Percentiles rank a stretch among this genome's conserved stretches.
Evolutionary conservation across 2,888 invertebrate species (phyloP).

Genomic region (Serrognathus titanus): DNA sequence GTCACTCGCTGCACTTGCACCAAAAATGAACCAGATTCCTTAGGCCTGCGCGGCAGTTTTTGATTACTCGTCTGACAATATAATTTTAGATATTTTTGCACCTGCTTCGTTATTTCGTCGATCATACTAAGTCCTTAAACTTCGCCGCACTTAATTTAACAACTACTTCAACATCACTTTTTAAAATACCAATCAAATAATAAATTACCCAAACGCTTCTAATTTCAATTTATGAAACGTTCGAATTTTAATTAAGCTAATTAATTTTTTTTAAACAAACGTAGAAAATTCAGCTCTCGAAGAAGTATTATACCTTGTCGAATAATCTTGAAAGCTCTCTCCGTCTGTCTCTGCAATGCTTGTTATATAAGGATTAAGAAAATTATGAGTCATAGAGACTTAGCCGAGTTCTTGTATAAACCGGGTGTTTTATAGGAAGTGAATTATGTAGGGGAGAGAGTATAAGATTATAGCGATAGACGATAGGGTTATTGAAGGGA

Average conservation of each 20-base stretch:
- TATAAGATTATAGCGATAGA: slow-evolving; percentile 32
- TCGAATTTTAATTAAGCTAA: too few relatives aligned
- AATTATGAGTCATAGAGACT: slow-evolving; percentile 45
- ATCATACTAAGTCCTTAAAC: slow-evolving; percentile 13
- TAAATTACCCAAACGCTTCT: not conserved
- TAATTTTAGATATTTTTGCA: slow-evolving; percentile 1
- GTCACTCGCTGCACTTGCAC: slow-evolving; percentile 37
- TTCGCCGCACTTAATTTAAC: not conserved
- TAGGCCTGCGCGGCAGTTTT: slow-evolving; percentile 26
- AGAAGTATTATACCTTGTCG: not conserved
- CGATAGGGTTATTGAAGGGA: slow-evolving; percentile 41
- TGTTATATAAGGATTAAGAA: slow-evolving; percentile 50
- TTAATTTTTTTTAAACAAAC: too few relatives aligned
- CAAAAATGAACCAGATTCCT: slow-evolving; percentile 38
- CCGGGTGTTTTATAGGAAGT: slow-evolving; percentile 27
- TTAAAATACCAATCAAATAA: not conserved
- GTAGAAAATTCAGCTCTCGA: not conserved
- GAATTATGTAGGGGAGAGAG: slow-evolving; percentile 36
- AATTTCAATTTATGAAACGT: too few relatives aligned
- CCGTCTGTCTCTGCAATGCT: slow-evolving; percentile 36
- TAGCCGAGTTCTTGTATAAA: slow-evolving; percentile 21
- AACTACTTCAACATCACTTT: not conserved
- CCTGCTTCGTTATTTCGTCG: slow-evolving; percentile 11
- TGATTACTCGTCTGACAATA: slow-evolving; percentile 16
- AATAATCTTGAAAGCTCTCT: not conserved